Percentiles rank a stretch among this genome's conserved stretches.
Conservation (phyloP, 2,797 vertebrate genomes). For the Erethizon dorsatum region DNA sequence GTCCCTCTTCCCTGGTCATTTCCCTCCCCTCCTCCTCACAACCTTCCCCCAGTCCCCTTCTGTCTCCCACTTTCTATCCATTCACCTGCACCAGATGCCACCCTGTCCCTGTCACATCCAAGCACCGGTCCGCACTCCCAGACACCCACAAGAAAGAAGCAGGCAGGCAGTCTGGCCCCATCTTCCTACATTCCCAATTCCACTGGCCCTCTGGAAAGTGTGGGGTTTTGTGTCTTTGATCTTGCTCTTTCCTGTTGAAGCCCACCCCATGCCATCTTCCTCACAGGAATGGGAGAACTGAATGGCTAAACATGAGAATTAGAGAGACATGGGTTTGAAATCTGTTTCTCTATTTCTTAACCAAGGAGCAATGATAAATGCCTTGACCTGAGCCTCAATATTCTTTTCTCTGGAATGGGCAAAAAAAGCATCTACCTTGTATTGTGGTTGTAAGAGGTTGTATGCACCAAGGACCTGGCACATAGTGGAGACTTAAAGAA, state of each 20-base stretch:
- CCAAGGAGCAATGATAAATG: not conserved
- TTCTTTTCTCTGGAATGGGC: conserved; percentile 10
- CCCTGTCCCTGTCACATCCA: not conserved
- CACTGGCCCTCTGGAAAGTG: not conserved
- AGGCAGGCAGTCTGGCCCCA: not conserved
- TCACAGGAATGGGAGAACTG: not conserved
- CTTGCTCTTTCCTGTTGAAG: not conserved
- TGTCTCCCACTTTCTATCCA: not conserved
- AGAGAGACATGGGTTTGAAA: not conserved
- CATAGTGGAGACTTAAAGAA: not conserved
- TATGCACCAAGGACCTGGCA: not conserved
- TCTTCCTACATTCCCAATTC: not conserved
- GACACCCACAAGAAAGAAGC: not conserved
- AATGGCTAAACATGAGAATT: not conserved
- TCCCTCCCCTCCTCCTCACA: not conserved
- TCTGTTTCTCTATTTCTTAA: not conserved
- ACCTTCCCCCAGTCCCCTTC: not conserved
- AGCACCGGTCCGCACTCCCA: not conserved
- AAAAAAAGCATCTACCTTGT: not conserved
- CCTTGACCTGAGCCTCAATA: not conserved
- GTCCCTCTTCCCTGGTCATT: too few relatives aligned
- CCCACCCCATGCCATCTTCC: not conserved
- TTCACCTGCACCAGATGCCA: not conserved
- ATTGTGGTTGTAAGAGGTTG: not conserved
- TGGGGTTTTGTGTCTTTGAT: not conserved